A percentile compares a stretch with the other conserved stretches of the same genome.
Conservation (phyloP, 2,113 vertebrate genomes). For the Chloropsis cyanopogon region DNA sequence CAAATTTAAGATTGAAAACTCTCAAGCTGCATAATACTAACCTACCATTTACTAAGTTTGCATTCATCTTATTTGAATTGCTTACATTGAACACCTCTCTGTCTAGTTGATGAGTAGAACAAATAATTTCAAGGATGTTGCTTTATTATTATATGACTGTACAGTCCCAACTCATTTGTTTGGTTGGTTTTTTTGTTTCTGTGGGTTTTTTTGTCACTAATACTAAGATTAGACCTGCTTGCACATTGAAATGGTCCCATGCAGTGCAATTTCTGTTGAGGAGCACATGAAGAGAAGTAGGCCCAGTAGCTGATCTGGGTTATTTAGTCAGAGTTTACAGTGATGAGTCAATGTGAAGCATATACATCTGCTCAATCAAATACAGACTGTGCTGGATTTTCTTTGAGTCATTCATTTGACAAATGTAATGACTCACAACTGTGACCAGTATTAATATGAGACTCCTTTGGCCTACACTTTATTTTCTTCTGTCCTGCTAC, state of each 20-base stretch:
- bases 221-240: not conserved
- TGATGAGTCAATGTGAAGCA: not conserved
- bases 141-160: not conserved
- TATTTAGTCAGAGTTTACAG: not conserved
- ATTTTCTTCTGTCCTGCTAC: not conserved
- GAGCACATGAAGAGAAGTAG: not conserved
- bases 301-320: not conserved
- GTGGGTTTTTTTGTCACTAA: not conserved
- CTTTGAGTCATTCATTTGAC: not conserved
- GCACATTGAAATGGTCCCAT: not conserved
- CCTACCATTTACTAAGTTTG: not conserved
- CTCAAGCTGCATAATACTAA: not conserved
- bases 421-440: not conserved
- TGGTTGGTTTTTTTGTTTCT: not conserved
- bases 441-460: not conserved
- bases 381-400: not conserved
- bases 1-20: not conserved
- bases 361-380: not conserved
- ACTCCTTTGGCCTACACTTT: not conserved
- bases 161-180: not conserved
- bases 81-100: not conserved
- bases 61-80: not conserved
- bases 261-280: not conserved
- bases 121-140: not conserved
- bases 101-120: not conserved